These are phyloP conservation scores for Trematocara macrostoma DNA, from an alignment of 2,113 vertebrate genomes.

Conservation along the genomic window DNA sequence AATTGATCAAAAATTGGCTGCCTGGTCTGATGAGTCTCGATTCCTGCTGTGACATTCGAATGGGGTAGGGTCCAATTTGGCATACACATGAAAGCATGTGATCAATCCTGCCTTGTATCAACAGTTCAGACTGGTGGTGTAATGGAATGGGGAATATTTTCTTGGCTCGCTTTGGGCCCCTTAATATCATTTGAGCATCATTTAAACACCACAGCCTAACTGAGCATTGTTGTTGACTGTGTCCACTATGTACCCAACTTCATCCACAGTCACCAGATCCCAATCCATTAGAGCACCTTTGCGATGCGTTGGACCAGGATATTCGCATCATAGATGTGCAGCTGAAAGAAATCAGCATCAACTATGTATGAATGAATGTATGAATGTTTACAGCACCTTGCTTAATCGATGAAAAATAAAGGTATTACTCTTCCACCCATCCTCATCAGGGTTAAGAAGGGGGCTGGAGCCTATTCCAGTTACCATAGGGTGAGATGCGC, in stretches of 20 bases:
- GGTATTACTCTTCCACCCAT: neutral
- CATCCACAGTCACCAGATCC: neutral
- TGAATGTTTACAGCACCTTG: neutral
- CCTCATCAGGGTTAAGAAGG: neutral
- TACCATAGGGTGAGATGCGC: neutral
- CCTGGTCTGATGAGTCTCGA: neutral
- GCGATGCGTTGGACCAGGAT: neutral
- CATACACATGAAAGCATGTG: neutral
- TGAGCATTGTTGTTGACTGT: neutral
- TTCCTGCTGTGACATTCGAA: rapidly evolving
- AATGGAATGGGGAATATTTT: neutral
- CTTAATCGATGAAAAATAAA: neutral
- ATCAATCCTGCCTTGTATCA: neutral
- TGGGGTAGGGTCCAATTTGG: neutral
- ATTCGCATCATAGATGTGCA: neutral
- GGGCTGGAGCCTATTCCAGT: neutral
- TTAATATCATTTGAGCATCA: neutral
- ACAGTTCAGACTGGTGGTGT: neutral
- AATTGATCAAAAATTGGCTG: neutral
- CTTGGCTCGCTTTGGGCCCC: neutral
- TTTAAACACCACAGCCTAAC: neutral
- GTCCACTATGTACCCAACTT: neutral
- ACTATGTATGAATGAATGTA: neutral
- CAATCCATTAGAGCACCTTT: neutral
- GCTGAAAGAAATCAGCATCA: neutral